Conservation (phyloP, 1,140 invertebrate genomes). For the Dreissena rostriformis region DNA sequence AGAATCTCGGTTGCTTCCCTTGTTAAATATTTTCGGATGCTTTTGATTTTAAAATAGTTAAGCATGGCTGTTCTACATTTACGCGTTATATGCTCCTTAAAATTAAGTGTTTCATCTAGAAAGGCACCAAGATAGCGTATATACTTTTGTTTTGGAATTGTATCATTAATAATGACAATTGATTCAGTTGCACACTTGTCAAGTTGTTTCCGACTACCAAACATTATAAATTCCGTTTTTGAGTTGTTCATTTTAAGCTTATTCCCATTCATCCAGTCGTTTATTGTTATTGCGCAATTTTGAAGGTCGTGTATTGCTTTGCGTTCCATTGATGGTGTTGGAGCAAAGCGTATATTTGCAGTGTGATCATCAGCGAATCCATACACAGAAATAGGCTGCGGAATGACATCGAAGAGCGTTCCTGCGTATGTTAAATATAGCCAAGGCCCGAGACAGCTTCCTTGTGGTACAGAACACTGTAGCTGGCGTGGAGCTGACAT, state of each 20-base stretch:
- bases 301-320: conserved; percentile 9
- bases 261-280: conserved; percentile 68
- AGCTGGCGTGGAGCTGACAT: conserved; percentile 4
- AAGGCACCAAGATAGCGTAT: conserved; percentile 13
- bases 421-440: conserved; percentile 29
- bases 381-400: conserved; percentile 17
- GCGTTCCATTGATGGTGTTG: not conserved
- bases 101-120: conserved; percentile 11
- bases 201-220: conserved; percentile 12
- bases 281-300: conserved; percentile 1
- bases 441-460: conserved; percentile 26
- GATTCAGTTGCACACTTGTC: not conserved
- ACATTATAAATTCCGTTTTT: no score
- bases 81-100: conserved; percentile 2
- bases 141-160: not conserved
- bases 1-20: conserved; percentile 21
- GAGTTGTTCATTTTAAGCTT: conserved; percentile 22
- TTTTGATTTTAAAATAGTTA: conserved; percentile 14
- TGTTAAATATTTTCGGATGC: not conserved
- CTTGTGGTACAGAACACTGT: conserved; percentile 13
- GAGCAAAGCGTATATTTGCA: not conserved
- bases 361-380: conserved; percentile 28
- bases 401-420: conserved; percentile 11
- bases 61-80: not conserved
- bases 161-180: no score